These are phyloP conservation scores for Cecropterus lyciades DNA, from an alignment of 1,140 invertebrate genomes.

Conservation along the genomic window DNA sequence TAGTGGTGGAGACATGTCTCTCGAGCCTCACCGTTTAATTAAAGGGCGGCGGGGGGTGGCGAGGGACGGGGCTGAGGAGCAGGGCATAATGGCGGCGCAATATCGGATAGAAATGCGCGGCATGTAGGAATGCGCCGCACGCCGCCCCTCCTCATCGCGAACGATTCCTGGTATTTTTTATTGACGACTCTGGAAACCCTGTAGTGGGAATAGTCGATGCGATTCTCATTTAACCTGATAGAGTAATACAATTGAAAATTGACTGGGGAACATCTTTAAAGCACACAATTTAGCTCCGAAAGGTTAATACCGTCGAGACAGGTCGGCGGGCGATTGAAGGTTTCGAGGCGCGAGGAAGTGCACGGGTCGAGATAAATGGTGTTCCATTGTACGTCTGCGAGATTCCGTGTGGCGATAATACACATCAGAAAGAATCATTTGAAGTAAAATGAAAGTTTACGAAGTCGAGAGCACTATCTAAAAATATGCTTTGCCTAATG, in stretches of 20 bases:
- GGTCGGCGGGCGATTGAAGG: constrained; percentile 35
- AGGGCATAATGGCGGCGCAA: constrained; percentile 82
- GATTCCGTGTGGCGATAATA: constrained; percentile 44
- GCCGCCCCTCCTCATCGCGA: constrained; percentile 74
- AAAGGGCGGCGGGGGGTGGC: constrained; percentile 73
- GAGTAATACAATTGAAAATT: constrained; percentile 42
- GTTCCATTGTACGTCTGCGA: constrained; percentile 42
- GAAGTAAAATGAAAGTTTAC: constrained; percentile 62
- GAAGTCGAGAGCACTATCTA: constrained; percentile 60
- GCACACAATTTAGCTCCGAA: constrained; percentile 21
- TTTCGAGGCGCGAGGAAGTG: constrained; percentile 31
- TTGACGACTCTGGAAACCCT: constrained; percentile 78
- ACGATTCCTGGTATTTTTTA: constrained; percentile 83
- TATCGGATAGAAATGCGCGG: constrained; percentile 84
- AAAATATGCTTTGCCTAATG: constrained; percentile 79
- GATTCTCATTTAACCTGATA: constrained; percentile 51
- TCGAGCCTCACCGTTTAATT: constrained; percentile 82
- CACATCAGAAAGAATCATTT: constrained; percentile 47
- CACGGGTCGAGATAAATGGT: constrained; percentile 42
- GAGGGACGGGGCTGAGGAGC: constrained; percentile 60
- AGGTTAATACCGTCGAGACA: constrained; percentile 30
- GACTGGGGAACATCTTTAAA: constrained; percentile 34
- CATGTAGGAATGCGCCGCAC: constrained; percentile 82
- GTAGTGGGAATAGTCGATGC: constrained; percentile 63
- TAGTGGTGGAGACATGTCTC: constrained; percentile 75